Percentiles rank a stretch among this genome's conserved stretches.
phyloP scores from a whole-genome alignment of 2,888 invertebrate species.

The Phalera bucephala region DNA sequence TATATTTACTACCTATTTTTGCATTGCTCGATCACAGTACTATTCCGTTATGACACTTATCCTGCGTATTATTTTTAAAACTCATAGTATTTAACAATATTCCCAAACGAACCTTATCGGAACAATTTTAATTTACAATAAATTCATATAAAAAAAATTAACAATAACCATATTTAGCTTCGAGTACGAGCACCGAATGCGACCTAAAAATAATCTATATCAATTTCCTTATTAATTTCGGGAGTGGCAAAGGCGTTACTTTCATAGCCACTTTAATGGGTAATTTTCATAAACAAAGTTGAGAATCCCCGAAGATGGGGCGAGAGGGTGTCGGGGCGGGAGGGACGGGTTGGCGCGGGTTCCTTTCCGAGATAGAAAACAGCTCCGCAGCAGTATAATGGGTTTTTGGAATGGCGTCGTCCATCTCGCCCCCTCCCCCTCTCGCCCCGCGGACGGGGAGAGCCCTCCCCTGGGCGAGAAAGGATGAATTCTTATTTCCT shows the following conservation, averaged over 20 bases:
- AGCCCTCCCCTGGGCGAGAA: conserved; percentile 66
- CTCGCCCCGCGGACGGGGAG: conserved; percentile 23
- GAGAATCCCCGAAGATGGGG: conserved; percentile 69
- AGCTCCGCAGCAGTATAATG: conserved; percentile 87
- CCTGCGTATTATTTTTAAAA: too few species aligned
- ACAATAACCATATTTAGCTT: conserved; percentile 23
- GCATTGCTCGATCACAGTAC: too few species aligned
- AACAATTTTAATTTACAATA: conserved; percentile 19
- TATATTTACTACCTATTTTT: too few species aligned
- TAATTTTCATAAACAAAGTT: conserved; percentile 82
- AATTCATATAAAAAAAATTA: conserved; percentile 18
- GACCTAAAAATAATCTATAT: conserved; percentile 72
- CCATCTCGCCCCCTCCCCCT: conserved; percentile 79
- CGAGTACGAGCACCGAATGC: conserved; percentile 36
- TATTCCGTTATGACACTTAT: too few species aligned
- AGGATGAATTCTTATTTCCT: conserved; percentile 84
- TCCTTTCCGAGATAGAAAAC: conserved; percentile 83
- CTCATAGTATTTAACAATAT: too few species aligned
- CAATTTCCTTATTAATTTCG: conserved; percentile 82
- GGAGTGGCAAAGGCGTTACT: conserved; percentile 80
- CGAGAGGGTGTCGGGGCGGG: conserved; percentile 42
- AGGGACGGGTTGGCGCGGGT: conserved; percentile 46
- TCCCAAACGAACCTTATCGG: conserved; percentile 1
- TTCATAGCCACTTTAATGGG: conserved; percentile 82
- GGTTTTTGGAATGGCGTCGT: conserved; percentile 88